Conservation (phyloP, 37 sponge, comb jelly and placozoan species). For the Diacarnus erythraeanus region DNA sequence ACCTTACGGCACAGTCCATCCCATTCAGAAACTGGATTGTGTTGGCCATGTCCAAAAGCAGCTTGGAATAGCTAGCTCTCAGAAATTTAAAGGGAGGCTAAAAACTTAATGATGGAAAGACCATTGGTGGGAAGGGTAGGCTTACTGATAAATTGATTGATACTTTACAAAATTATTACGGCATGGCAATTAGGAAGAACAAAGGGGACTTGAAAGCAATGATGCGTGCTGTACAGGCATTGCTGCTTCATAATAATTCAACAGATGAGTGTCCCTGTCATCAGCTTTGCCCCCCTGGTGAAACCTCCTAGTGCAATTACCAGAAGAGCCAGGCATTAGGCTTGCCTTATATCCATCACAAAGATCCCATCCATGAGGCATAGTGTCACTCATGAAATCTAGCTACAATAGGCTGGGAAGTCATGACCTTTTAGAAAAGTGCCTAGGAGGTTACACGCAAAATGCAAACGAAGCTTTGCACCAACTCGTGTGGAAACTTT, state of each 20-base stretch:
- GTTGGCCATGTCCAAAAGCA: slow-evolving; percentile 37
- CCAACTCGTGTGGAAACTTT: not conserved
- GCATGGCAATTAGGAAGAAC: slow-evolving; percentile 23
- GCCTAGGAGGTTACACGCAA: slow-evolving; percentile 11
- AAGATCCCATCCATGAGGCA: not conserved
- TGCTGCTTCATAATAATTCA: slow-evolving; percentile 15
- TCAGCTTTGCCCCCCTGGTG: slow-evolving; percentile 20
- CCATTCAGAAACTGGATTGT: slow-evolving; percentile 18
- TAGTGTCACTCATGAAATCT: not conserved
- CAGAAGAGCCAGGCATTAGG: slow-evolving; percentile 2
- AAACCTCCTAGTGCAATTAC: slow-evolving; percentile 32
- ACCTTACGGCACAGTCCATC: slow-evolving; percentile 22
- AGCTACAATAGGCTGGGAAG: not conserved
- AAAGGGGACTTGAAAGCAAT: slow-evolving; percentile 11
- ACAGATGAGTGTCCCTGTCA: slow-evolving; percentile 26
- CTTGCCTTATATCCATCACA: slow-evolving; percentile 1
- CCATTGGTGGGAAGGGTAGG: slow-evolving; percentile 32
- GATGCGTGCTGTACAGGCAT: slow-evolving; percentile 35
- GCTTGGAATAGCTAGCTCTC: slow-evolving; percentile 23
- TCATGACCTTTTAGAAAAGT: not conserved
- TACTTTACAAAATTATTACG: slow-evolving; percentile 45
- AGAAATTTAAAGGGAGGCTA: slow-evolving; percentile 5
- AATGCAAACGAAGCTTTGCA: slow-evolving; percentile 1
- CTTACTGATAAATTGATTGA: slow-evolving; percentile 21
- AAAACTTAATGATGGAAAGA: slow-evolving; percentile 11